Evolutionary conservation across 2,888 invertebrate species (phyloP).

Genomic region (Nemotelus nigrinus): DNA sequence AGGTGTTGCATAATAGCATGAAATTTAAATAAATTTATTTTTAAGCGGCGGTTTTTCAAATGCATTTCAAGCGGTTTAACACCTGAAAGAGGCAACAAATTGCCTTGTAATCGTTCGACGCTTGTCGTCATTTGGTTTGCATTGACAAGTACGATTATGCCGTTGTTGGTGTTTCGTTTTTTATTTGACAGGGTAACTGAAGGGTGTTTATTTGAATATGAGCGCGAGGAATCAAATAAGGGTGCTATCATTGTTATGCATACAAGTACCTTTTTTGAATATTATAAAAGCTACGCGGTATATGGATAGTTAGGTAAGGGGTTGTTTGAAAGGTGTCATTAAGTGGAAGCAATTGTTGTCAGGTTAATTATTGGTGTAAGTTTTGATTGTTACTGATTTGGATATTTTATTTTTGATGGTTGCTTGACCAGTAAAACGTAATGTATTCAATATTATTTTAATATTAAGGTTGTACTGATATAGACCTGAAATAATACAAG

Average conservation of each 20-base stretch:
- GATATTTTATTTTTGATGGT: no score
- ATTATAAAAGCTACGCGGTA: conserved; percentile 48
- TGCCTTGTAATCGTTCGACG: conserved; percentile 27
- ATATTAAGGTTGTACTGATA: no score
- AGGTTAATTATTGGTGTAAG: neutral
- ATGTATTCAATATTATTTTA: no score
- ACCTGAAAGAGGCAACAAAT: conserved; percentile 29
- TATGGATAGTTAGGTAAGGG: conserved; percentile 33
- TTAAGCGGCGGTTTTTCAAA: conserved; percentile 32
- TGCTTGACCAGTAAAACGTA: no score
- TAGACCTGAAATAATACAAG: no score
- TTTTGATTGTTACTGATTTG: no score
- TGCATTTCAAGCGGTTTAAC: conserved; percentile 26
- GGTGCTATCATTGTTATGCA: conserved; percentile 26
- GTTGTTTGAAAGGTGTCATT: conserved; percentile 34
- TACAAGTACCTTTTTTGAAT: conserved; percentile 25
- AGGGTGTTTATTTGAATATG: conserved; percentile 38
- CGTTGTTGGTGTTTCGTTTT: neutral
- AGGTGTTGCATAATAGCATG: conserved; percentile 40
- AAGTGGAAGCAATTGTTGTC: neutral
- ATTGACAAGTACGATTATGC: neutral
- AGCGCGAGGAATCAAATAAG: conserved; percentile 1
- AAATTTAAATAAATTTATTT: conserved; percentile 50
- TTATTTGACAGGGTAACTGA: neutral
- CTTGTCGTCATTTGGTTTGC: conserved; percentile 21